Evolutionary conservation across 2,113 vertebrate species (phyloP).

Genomic region (Corapipo altera): DNA sequence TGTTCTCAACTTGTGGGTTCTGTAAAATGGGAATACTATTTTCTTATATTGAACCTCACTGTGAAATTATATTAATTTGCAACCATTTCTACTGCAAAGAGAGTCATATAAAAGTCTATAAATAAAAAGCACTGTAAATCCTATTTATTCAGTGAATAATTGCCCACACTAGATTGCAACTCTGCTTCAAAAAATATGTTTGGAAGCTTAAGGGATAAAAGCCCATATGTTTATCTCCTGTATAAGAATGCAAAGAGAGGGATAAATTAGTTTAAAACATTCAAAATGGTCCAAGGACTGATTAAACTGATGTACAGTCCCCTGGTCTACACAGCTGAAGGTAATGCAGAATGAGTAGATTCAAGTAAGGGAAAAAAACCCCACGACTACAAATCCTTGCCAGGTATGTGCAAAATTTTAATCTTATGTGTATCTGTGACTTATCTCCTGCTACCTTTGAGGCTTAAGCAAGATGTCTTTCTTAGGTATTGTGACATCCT

Average conservation of each 20-base stretch:
- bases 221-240: constrained; percentile 35
- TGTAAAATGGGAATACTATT: neutral
- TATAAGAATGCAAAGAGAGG: neutral
- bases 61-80: constrained; percentile 2
- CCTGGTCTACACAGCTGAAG: neutral
- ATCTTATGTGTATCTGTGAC: neutral
- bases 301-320: neutral
- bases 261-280: constrained; percentile 1
- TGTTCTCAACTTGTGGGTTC: neutral
- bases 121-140: constrained; percentile 31
- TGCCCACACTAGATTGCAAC: constrained; percentile 33
- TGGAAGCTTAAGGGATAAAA: constrained; percentile 30
- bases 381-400: neutral
- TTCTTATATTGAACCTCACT: neutral
- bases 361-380: neutral
- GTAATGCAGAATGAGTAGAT: neutral
- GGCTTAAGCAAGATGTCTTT: neutral
- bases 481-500: neutral
- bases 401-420: neutral
- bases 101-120: constrained; percentile 9
- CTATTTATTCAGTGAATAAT: constrained; percentile 33
- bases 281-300: neutral
- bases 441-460: neutral
- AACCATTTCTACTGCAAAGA: neutral
- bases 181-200: constrained; percentile 42